A percentile compares a stretch with the other conserved stretches of the same genome.
phyloP scores from a whole-genome alignment of 2,113 vertebrate genomes.

The Apus apus region DNA sequence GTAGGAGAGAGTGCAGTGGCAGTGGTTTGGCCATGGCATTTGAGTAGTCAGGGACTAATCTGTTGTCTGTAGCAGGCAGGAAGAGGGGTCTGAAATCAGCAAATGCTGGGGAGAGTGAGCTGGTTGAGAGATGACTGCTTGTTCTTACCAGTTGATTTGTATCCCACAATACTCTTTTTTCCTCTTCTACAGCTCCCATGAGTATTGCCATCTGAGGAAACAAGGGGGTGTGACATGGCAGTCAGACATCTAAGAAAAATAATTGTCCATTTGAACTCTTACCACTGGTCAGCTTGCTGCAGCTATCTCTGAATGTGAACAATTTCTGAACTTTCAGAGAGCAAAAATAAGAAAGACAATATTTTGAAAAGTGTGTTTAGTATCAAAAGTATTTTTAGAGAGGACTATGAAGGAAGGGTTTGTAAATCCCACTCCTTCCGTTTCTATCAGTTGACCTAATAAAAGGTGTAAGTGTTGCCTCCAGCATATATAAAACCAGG shows the following conservation, averaged over 20 bases:
- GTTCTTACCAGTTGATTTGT: background rate
- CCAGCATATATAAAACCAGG: background rate
- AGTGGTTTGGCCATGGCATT: background rate
- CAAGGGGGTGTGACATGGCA: background rate
- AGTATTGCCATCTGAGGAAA: background rate
- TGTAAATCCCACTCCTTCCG: background rate
- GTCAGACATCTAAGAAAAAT: background rate
- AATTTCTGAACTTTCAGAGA: background rate
- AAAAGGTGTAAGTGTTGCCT: background rate
- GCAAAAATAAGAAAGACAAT: background rate
- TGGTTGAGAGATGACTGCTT: background rate
- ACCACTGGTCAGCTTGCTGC: background rate
- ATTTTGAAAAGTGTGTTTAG: background rate
- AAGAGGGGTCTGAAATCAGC: accelerated
- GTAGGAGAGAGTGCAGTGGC: background rate
- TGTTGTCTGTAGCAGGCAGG: background rate
- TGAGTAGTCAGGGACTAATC: background rate
- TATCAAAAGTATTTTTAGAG: background rate
- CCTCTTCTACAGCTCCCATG: background rate
- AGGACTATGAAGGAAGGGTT: background rate
- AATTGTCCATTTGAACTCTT: background rate
- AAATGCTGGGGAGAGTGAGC: background rate
- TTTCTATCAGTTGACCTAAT: background rate
- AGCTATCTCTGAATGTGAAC: background rate
- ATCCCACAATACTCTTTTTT: background rate